Percentiles rank a stretch among this genome's conserved stretches.
These are phyloP conservation scores for Zoanthus sansibaricus DNA, from an alignment of 92 coral and sea anemone genomes.

Conservation along the genomic window DNA sequence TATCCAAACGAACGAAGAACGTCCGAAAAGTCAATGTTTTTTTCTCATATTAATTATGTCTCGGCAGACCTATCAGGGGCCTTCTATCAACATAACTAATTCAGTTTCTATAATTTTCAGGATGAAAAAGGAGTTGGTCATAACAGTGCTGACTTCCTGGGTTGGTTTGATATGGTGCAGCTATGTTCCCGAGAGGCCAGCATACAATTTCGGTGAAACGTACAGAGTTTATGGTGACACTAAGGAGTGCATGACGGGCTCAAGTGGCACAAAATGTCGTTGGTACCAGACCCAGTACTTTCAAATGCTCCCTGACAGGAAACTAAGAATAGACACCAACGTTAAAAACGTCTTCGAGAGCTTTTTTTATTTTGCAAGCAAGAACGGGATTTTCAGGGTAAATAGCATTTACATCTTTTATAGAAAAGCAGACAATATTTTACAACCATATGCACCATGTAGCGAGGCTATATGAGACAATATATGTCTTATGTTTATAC, in stretches of 20 bases:
- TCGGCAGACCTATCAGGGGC: no score
- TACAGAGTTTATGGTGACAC: constrained; percentile 30
- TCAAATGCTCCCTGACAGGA: neutral
- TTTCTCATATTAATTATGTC: no score
- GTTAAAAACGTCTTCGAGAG: neutral
- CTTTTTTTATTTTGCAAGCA: neutral
- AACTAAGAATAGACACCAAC: constrained; percentile 25
- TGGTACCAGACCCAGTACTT: constrained; percentile 37
- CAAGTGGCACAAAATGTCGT: neutral
- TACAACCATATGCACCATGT: no score
- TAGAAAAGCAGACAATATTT: no score
- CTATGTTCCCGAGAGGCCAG: constrained; percentile 10
- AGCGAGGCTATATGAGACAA: no score
- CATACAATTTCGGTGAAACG: neutral
- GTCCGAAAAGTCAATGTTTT: no score
- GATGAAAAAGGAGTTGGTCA: neutral
- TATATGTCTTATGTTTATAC: no score
- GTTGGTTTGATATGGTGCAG: neutral
- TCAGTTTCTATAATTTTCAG: neutral
- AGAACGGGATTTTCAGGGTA: neutral
- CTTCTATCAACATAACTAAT: neutral
- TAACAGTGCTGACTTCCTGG: neutral
- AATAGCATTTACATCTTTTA: neutral
- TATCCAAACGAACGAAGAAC: no score
- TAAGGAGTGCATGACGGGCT: neutral